These are phyloP conservation scores for Scopus umbretta DNA, from an alignment of 2,113 vertebrate genomes.

Conservation along the genomic window DNA sequence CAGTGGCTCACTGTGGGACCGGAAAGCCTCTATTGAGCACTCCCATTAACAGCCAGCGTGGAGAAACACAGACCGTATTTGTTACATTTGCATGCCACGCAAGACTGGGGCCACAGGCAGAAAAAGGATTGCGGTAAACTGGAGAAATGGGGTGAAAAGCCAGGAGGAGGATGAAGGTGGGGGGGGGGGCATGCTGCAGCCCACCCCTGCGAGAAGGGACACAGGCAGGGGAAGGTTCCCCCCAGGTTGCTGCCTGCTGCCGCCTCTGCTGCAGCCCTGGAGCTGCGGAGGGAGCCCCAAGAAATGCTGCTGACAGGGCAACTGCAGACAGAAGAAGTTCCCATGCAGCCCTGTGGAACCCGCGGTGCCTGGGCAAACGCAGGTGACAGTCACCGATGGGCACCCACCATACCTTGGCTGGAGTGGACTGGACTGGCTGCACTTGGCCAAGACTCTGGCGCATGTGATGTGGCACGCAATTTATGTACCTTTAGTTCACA, in stretches of 20 bases:
- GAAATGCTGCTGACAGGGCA: background rate
- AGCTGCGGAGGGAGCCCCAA: background rate
- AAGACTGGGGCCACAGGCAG: background rate
- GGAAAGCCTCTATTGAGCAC: background rate
- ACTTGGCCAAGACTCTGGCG: background rate
- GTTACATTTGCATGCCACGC: background rate
- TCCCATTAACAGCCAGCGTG: background rate
- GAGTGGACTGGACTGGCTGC: background rate
- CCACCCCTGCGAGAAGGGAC: background rate
- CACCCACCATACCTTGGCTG: background rate
- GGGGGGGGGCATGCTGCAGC: accelerated
- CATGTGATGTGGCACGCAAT: background rate
- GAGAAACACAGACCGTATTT: conserved; percentile 38
- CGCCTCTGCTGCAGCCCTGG: background rate
- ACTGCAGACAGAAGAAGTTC: background rate
- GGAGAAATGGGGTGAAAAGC: background rate
- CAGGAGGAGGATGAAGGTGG: background rate
- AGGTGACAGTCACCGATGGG: background rate
- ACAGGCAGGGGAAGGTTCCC: background rate
- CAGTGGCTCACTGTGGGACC: conserved; percentile 19
- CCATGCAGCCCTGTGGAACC: accelerated
- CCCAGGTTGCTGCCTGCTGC: background rate
- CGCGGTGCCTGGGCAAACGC: accelerated
- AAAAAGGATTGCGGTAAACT: conserved; percentile 34
- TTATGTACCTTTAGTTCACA: background rate